Evolutionary conservation across 2,888 invertebrate genomes (phyloP), one percentile per base, ranked within the genome.

Genomic region (Tigriopus californicus): DNA sequence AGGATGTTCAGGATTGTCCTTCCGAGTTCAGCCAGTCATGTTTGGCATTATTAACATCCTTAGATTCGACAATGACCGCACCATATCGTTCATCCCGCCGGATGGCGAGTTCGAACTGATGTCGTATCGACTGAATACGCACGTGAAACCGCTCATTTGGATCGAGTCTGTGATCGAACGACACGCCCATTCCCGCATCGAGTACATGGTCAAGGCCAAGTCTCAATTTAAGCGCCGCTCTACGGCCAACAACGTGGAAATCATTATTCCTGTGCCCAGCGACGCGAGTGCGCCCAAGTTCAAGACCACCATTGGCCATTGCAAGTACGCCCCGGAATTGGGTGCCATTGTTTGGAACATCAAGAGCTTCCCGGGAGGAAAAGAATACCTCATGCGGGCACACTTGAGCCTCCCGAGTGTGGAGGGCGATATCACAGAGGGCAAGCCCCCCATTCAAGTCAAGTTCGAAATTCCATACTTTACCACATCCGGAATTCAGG

Each of bases 381-480:
- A 97, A 68, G 97, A 97, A 71, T 98, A 91, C 72, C 74, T 98
- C 63, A 94, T 97, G 92, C 77, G 95, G 62, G 97, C 97, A 6
- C 95, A 97, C 70, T 97, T 97, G 73, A 94, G 95, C 0, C 73
- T 97, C 61, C 97, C 97, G 0, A 94, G 94, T 63, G 94, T 98
- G 1, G 85, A 85, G 68, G 84, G 86, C 67, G 95, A 95, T 69
- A 92, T 95, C 66, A 75, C 81, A 0, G 95, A 97, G 73, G 95
- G 94, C 0, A 89, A 88, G 70, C 95, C 97, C 49, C 97, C 97
- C 0, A 97, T 98, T 65, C 90, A 92, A 74, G 94, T 97, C 2
- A 92, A 92, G 73, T 98, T 98, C 76, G 97, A 97, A 75, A 97
- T 97, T 66, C 97, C 97, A 0, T 97, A 97, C 70, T 97, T 97